Base-by-base conservation (phyloP, 92 coral and sea anemone genomes). In the Bergia puertoricense region DNA sequence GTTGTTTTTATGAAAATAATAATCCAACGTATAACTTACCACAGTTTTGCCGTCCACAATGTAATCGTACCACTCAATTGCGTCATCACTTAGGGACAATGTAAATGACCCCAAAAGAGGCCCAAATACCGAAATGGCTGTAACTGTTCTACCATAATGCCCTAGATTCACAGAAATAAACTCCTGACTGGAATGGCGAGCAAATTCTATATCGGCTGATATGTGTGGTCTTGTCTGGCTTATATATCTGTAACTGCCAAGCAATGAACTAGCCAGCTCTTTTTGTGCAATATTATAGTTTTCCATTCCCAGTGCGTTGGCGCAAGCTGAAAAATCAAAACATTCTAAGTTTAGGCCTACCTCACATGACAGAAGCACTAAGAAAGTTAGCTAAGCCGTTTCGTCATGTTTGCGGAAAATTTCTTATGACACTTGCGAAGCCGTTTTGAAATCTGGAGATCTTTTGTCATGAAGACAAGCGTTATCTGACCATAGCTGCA, bases 221-320 rank as follows among this genome's bases (percentile, higher is more conserved):
- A 16, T 23, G 7, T 44, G 37, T 13, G 86, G 86, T 50, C 86
- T 82, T 16, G 74, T 40, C 9, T 4, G 3, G 5, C 13, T 13
- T 13, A 11, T 5, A 36, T 42, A 45, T 7, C 5, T 45, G 3
- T 3, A 0, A 8, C 0, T 37, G 2, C 9, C 23, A 22, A 50
- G 43, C 2, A 0, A 0, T 5, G 86, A 68, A n/a, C 62, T 43
- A 5, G 57, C 42, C 41, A 82, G 22, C 65, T 42, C 36, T 2
- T 5, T 15, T 0, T 10, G 8, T 5, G 1, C 62, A 42, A 82
- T 69, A 9, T 82, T 77, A 66, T 8, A 67, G 39, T n/a, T 69
- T 69, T 82, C 62, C 86, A 82, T 82, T 82, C 86, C 86, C 20
- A 82, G 59, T 7, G 86, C 59, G 3, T 18, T 23, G 37, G 43